These are phyloP conservation scores for Psammodynastes pulverulentus DNA, from an alignment of 2,113 vertebrate genomes.

Conservation along the genomic window DNA sequence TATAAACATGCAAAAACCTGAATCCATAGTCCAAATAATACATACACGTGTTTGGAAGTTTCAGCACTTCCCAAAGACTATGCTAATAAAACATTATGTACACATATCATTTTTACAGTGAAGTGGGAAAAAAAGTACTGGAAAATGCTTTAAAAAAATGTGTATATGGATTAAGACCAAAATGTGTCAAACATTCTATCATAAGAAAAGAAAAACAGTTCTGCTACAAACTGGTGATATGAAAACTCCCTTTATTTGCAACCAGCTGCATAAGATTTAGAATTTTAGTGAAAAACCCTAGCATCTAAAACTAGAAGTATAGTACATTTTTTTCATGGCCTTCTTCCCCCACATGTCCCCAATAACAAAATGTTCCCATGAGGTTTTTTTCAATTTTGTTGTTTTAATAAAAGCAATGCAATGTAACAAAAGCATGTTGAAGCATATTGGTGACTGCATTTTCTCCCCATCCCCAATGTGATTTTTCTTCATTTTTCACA, in stretches of 20 bases:
- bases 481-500: constrained; percentile 86
- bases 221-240: constrained; percentile 92
- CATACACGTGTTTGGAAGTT: constrained; percentile 95
- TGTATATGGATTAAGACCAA: constrained; percentile 93
- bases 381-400: constrained; percentile 72
- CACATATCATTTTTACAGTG: constrained; percentile 97
- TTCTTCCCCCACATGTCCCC: constrained; percentile 60
- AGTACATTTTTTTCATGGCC: constrained; percentile 86
- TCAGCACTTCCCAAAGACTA: constrained; percentile 93
- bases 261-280: constrained; percentile 89
- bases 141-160: constrained; percentile 78
- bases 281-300: constrained; percentile 84
- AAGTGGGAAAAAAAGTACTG: constrained; percentile 87
- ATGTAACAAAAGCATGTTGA: constrained; percentile 88
- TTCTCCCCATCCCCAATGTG: constrained; percentile 78
- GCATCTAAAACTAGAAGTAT: constrained; percentile 86
- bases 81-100: constrained; percentile 98
- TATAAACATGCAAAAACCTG: constrained; percentile 99
- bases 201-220: constrained; percentile 72
- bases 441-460: constrained; percentile 88
- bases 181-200: constrained; percentile 88
- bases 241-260: constrained; percentile 96
- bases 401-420: constrained; percentile 87
- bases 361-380: constrained; percentile 81
- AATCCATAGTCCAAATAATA: constrained; percentile 94